phyloP scores from a whole-genome alignment of 2,113 vertebrate species.

The Myotis lucifugus region DNA sequence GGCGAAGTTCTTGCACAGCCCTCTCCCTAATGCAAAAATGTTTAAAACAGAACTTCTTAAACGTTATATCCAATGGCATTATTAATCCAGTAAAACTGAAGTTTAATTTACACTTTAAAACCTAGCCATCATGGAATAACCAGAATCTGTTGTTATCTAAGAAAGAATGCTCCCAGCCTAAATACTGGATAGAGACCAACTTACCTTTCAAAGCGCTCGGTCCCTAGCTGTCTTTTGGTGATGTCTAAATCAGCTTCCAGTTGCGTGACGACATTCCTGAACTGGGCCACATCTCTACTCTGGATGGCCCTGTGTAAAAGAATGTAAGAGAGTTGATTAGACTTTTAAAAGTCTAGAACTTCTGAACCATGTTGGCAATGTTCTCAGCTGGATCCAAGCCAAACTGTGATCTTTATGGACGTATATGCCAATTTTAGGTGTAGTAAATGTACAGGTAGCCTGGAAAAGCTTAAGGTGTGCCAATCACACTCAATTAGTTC shows the following conservation, averaged over 20 bases:
- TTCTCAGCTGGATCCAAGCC: not conserved
- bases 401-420: not conserved
- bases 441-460: not conserved
- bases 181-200: constrained; percentile 46
- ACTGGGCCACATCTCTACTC: constrained; percentile 84
- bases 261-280: constrained; percentile 85
- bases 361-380: constrained; percentile 46
- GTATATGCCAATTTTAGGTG: not conserved
- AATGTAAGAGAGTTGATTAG: constrained; percentile 33
- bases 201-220: constrained; percentile 88
- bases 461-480: constrained; percentile 17
- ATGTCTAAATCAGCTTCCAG: constrained; percentile 86
- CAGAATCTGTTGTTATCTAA: constrained; percentile 27
- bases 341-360: constrained; percentile 25
- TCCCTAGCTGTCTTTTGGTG: constrained; percentile 87
- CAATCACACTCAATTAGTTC: not conserved
- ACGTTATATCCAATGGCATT: not conserved
- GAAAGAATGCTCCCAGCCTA: constrained; percentile 32
- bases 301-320: constrained; percentile 80
- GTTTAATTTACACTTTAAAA: not conserved
- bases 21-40: constrained; percentile 78
- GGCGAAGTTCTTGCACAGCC: constrained; percentile 83
- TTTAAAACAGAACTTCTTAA: not conserved
- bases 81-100: constrained; percentile 1
- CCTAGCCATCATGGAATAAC: constrained; percentile 29